A percentile compares a stretch with the other conserved stretches of the same genome.
Evolutionary conservation across 2,888 invertebrate species (phyloP).

Genomic region (Hirtodrosophila confusa): DNA sequence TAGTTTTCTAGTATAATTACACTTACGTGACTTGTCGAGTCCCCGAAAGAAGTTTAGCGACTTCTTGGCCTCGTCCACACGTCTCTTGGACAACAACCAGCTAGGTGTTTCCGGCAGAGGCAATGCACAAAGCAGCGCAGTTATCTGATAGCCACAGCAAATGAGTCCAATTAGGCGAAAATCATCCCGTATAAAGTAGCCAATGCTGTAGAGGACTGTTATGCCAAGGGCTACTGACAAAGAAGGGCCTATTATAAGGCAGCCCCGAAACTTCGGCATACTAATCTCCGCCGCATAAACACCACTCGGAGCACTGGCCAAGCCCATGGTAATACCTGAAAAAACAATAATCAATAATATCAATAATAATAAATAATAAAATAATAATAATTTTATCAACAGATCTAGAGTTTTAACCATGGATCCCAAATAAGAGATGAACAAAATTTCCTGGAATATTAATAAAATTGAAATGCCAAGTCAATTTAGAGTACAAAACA

Average conservation of each 20-base stretch:
- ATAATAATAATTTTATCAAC: too few relatives aligned
- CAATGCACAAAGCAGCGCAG: constrained; percentile 84
- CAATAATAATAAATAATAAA: too few relatives aligned
- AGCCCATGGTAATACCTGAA: constrained; percentile 80
- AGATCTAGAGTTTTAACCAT: too few relatives aligned
- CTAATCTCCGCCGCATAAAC: constrained; percentile 84
- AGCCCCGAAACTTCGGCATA: constrained; percentile 87
- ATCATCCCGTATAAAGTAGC: constrained; percentile 84
- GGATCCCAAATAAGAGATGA: too few relatives aligned
- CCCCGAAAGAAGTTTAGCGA: constrained; percentile 87
- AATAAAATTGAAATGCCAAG: too few relatives aligned
- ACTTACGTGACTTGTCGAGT: constrained; percentile 81
- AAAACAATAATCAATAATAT: constrained; percentile 8
- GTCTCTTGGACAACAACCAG: constrained; percentile 88
- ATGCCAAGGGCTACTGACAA: constrained; percentile 88
- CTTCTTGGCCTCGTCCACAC: constrained; percentile 86
- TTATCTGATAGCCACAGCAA: constrained; percentile 79
- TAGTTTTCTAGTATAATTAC: not conserved
- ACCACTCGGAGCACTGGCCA: constrained; percentile 82
- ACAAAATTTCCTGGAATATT: too few relatives aligned
- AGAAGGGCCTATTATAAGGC: constrained; percentile 87
- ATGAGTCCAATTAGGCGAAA: constrained; percentile 82
- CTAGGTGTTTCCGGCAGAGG: constrained; percentile 88
- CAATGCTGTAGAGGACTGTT: constrained; percentile 87
- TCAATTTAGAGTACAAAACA: too few relatives aligned